Conservation (phyloP, 2,797 vertebrate genomes). For the Aotus griseimembra region DNA sequence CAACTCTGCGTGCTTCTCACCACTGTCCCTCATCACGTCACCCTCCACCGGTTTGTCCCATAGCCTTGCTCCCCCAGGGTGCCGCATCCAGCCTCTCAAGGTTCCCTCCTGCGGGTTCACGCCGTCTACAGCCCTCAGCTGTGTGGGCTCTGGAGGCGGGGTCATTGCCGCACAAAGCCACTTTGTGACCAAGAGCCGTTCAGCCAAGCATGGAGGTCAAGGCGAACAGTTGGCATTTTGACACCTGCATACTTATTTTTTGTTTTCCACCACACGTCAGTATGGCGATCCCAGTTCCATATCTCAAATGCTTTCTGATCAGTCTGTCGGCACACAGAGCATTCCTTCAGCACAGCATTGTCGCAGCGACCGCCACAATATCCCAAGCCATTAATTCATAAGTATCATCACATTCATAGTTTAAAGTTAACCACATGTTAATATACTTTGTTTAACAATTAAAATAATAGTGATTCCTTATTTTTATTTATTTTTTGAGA, state of each 20-base stretch:
- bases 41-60: background rate
- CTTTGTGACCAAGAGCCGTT: background rate
- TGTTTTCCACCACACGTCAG: background rate
- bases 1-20: background rate
- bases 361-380: background rate
- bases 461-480: conserved; percentile 9
- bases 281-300: background rate
- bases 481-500: background rate
- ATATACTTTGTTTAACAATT: conserved; percentile 20
- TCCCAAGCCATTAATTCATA: background rate
- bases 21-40: background rate
- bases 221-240: background rate
- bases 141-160: background rate
- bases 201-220: background rate
- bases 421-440: conserved; percentile 47
- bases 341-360: background rate
- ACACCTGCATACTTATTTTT: background rate
- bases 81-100: background rate
- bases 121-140: background rate
- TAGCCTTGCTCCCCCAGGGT: background rate
- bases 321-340: background rate
- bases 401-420: background rate
- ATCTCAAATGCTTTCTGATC: background rate
- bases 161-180: background rate
- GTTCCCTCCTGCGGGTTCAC: background rate